phyloP scores from a whole-genome alignment of 37 sponge, comb jelly and placozoan genomes.

The Haliclona indistincta region DNA sequence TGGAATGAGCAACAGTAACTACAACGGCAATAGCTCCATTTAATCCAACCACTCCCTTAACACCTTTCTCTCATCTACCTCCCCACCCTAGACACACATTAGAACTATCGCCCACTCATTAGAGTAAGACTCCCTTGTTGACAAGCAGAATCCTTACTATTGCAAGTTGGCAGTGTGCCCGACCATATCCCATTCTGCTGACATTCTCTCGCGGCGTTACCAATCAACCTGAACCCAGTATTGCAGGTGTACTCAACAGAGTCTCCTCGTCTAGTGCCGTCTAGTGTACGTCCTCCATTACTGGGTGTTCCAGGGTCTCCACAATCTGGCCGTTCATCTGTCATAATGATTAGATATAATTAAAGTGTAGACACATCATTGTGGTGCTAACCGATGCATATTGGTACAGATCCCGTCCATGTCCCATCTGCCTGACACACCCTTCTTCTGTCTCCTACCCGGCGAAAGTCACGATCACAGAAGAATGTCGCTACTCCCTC shows the following conservation, averaged over 20 bases:
- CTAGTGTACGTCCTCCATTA: slow-evolving; percentile 16
- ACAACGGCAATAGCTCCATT: neutral
- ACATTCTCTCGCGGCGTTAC: slow-evolving; percentile 31
- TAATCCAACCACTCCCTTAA: neutral
- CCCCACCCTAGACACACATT: no score
- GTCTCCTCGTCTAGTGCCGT: neutral
- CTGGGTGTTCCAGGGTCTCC: slow-evolving; percentile 35
- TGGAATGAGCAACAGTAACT: neutral
- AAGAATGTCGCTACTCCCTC: slow-evolving; percentile 8
- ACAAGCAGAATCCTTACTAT: slow-evolving; percentile 19
- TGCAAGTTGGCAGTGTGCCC: slow-evolving; percentile 46
- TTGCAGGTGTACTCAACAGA: slow-evolving; percentile 38
- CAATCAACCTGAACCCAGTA: slow-evolving; percentile 42
- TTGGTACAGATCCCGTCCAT: neutral
- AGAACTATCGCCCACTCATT: neutral
- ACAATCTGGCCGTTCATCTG: slow-evolving; percentile 12
- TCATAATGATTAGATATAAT: neutral
- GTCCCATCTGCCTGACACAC: slow-evolving; percentile 14
- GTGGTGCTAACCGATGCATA: neutral
- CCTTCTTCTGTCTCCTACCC: neutral
- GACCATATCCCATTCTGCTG: slow-evolving; percentile 60
- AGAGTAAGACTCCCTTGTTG: neutral
- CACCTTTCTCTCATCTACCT: slow-evolving; percentile 6
- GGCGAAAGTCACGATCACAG: neutral
- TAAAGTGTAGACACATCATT: neutral